Evolutionary conservation across 2,888 invertebrate genomes (phyloP).

Genomic region (Melanophora roralis): DNA sequence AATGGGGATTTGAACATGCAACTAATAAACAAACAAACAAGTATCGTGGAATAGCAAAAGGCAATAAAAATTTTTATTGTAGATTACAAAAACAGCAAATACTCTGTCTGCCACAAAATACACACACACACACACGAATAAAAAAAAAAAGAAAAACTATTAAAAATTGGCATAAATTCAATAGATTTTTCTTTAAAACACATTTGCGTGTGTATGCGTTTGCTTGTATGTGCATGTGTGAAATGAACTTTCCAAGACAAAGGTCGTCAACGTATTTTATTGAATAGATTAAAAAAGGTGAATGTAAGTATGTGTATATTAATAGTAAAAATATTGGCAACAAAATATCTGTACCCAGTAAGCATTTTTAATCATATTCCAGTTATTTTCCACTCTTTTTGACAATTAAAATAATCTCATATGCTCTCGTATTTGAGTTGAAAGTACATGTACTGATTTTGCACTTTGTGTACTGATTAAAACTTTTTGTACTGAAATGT

Average conservation of each 20-base stretch:
- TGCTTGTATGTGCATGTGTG: background rate
- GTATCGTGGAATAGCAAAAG: background rate
- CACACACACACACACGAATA: background rate
- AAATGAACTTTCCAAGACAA: constrained; percentile 57
- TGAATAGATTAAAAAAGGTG: constrained; percentile 50
- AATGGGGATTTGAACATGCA: constrained; percentile 12
- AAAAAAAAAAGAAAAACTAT: constrained; percentile 22
- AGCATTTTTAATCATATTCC: too few species aligned
- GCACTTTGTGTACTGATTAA: too few species aligned
- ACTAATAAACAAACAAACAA: background rate
- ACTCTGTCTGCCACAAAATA: too few species aligned
- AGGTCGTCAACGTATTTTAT: constrained; percentile 57
- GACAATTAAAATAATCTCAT: too few species aligned
- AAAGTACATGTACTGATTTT: too few species aligned
- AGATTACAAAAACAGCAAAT: constrained; percentile 27
- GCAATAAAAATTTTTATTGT: constrained; percentile 51
- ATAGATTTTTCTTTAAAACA: constrained; percentile 32
- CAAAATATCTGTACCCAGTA: background rate
- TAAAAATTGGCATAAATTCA: constrained; percentile 54
- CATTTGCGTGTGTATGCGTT: background rate
- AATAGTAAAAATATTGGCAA: constrained; percentile 1
- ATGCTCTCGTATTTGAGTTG: too few species aligned
- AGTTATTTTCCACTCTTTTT: too few species aligned
- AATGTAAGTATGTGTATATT: too few species aligned
- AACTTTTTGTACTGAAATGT: too few species aligned